A percentile compares a stretch with the other conserved stretches of the same genome.
Conservation (phyloP, 2,888 invertebrate species). For the Taenaris catops region DNA sequence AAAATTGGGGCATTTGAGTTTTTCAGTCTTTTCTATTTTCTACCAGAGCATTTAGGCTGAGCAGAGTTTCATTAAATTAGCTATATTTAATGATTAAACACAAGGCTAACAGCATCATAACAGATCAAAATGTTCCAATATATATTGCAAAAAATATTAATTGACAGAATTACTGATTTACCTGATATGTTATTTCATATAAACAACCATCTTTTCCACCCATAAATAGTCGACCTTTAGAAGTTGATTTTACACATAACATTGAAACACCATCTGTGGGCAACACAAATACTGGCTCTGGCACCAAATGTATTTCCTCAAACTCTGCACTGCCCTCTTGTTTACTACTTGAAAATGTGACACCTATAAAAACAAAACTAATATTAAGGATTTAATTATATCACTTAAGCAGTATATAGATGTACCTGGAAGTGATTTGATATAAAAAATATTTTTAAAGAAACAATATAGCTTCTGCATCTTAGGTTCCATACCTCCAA, state of each 20-base stretch:
- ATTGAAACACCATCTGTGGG: conserved; percentile 94
- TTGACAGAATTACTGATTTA: conserved; percentile 44
- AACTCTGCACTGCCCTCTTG: conserved; percentile 67
- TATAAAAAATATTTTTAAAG: too few relatives aligned
- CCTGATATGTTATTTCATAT: conserved; percentile 97
- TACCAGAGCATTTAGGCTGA: too few relatives aligned
- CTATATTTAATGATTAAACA: too few relatives aligned
- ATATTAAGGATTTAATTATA: neutral
- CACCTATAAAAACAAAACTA: conserved; percentile 50
- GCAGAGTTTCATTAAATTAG: too few relatives aligned
- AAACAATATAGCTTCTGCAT: too few relatives aligned
- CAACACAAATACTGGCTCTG: conserved; percentile 95
- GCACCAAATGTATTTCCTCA: conserved; percentile 93
- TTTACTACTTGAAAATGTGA: conserved; percentile 69
- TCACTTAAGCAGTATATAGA: neutral
- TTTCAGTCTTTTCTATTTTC: too few relatives aligned
- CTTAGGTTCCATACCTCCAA: too few relatives aligned
- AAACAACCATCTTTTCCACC: conserved; percentile 96
- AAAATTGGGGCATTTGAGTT: too few relatives aligned
- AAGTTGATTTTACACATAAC: conserved; percentile 89
- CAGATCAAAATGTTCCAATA: too few relatives aligned
- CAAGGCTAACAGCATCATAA: too few relatives aligned
- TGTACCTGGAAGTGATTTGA: too few relatives aligned
- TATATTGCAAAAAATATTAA: too few relatives aligned
- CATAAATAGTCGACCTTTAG: conserved; percentile 94